Percentiles rank a stretch among this genome's conserved stretches.
Evolutionary conservation across 2,888 invertebrate genomes (phyloP).

Genomic region (Lasioglossum leucozonium): DNA sequence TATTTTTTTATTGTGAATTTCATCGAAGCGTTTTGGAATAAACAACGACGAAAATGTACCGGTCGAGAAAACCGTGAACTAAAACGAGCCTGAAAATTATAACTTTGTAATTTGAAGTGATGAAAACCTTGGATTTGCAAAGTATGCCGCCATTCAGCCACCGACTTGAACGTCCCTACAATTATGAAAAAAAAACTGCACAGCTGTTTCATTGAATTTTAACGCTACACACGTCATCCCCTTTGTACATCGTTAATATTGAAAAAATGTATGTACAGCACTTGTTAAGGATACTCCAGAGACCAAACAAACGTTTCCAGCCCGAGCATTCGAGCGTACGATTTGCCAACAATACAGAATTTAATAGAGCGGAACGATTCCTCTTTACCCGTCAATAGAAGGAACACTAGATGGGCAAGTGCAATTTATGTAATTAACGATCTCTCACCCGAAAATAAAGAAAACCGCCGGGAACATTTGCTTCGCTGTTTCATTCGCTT

Average conservation of each 20-base stretch:
- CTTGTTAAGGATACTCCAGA: background rate
- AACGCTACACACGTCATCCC: background rate
- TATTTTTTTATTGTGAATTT: background rate
- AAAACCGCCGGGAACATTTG: background rate
- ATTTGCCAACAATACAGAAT: conserved; percentile 6
- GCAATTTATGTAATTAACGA: background rate
- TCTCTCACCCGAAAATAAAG: conserved; percentile 3
- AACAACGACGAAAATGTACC: too few species aligned
- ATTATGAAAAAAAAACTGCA: background rate
- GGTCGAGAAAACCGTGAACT: too few species aligned
- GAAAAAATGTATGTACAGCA: background rate
- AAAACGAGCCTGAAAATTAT: too few species aligned
- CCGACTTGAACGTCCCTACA: too few species aligned
- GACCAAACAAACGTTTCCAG: background rate
- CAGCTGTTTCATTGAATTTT: background rate
- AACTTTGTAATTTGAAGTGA: background rate
- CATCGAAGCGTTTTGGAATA: too few species aligned
- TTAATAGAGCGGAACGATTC: background rate
- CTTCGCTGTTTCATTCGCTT: background rate
- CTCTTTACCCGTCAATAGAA: background rate
- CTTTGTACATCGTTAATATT: background rate
- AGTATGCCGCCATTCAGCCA: too few species aligned
- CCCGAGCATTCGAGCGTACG: background rate
- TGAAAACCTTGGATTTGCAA: background rate
- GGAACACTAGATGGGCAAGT: background rate